Base-by-base conservation (phyloP, 1,140 invertebrate genomes). In the Nymphalis io region DNA sequence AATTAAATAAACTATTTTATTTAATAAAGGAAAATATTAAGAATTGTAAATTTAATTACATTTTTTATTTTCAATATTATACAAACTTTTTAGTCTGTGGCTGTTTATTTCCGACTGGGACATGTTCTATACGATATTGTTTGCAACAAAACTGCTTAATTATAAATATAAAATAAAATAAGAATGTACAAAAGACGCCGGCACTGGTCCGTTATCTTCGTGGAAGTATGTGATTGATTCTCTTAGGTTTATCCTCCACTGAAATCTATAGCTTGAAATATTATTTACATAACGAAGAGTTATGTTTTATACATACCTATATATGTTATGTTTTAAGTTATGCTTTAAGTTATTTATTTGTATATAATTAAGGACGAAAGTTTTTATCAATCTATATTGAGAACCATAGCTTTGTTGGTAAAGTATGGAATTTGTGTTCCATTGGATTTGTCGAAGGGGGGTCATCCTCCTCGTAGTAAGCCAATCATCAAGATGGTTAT, bases 211-310 rank as follows among this genome's bases (percentile, higher is more conserved):
- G 83, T 85, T 85, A 85, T 76, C 72, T 85, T 86, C 82, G 69
- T 75, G 76, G 84, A 84, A 86, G 64, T 68, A 60, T 70, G 75
- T 84, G 84, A 86, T 84, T 86, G 84, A 86, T 86, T 84, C 81
- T 63, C 70, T 75, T 57, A 58, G 44, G 23, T 2, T 4, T 62
- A 21, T 42, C 23, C 38, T 42, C 27, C 20, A 64, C 15, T 42
- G 51, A 0, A 23, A 23, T n/a, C 40, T 44, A n/a, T 44, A 4
- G 18, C 10, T 21, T n/a, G 13, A 3, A 12, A 55, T 55, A 55
- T 27, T 27, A 27, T 55, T 4, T 33, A 33, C 10, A 8, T 33
- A 33, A n/a, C n/a, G n/a, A n/a, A n/a, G n/a, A n/a, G n/a, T n/a
- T n/a, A n/a, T n/a, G n/a, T n/a, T n/a, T n/a, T n/a, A n/a, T n/a